phyloP scores from a whole-genome alignment of 2,888 invertebrate species.

The Labia minor region DNA sequence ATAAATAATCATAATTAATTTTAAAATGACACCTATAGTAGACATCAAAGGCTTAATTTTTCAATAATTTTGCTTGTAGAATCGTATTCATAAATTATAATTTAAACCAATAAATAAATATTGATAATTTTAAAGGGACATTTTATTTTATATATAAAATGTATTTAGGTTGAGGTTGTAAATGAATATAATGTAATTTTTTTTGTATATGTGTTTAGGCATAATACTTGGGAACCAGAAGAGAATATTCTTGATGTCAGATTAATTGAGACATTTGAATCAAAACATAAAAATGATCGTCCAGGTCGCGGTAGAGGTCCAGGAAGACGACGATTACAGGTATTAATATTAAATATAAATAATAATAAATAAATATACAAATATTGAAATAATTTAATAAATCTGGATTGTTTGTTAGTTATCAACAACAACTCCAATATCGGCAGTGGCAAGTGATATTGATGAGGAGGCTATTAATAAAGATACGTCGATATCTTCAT shows the following conservation, averaged over 20 bases:
- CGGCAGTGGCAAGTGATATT: constrained; percentile 7
- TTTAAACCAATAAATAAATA: too few relatives aligned
- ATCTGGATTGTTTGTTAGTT: too few relatives aligned
- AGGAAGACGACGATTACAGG: constrained; percentile 46
- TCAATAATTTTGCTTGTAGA: too few relatives aligned
- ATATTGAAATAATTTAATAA: too few relatives aligned
- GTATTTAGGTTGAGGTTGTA: not conserved
- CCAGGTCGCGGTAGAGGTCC: constrained; percentile 46
- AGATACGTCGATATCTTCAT: not conserved
- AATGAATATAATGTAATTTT: not conserved
- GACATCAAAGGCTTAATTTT: too few relatives aligned
- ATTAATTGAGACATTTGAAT: constrained; percentile 82
- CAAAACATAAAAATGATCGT: constrained; percentile 36
- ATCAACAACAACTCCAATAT: too few relatives aligned
- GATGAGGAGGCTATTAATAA: not conserved
- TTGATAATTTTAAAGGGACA: too few relatives aligned
- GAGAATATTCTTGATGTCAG: constrained; percentile 89
- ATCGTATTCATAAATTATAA: too few relatives aligned
- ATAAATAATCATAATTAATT: too few relatives aligned
- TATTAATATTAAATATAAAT: not conserved
- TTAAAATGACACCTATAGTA: too few relatives aligned
- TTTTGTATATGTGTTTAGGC: constrained; percentile 38
- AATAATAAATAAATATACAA: too few relatives aligned
- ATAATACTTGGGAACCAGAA: constrained; percentile 96
- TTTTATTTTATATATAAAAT: too few relatives aligned